Evolutionary conservation across 2,113 vertebrate genomes (phyloP), one percentile per base, ranked within the genome.

Genomic region (Podarcis cretensis): DNA sequence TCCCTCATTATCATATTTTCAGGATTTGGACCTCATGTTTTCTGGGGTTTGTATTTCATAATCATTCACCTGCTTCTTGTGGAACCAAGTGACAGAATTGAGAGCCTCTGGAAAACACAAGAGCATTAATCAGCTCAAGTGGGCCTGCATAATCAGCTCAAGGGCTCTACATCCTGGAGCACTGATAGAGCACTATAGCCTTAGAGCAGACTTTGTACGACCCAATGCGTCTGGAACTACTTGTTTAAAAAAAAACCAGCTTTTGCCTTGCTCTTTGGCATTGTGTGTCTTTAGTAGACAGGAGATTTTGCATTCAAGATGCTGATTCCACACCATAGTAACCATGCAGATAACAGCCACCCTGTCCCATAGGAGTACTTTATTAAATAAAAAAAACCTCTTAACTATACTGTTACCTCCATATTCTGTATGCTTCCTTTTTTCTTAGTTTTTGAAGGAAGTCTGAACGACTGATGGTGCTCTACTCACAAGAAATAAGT

Each of bases 381-480:
- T 66, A 82, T 54, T 88, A 81, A 54, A 54, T 37, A 54, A 54
- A 90, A 91, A 83, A 81, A 85, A 30, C 30, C 30, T 0, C 13
- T 77, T 81, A 10, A 92, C 30, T 8, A 73, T 83, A 23, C 10
- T 8, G 5, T 66, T 75, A 3, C 3, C 16, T 12, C 6, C 66
- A 6, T 87, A 0, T 82, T 94, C 76, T 80, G 30, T 2, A 69
- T 4, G 10, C 7, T 48, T 73, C 69, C 21, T 12, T 78, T 78
- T 43, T 48, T 23, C 18, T 63, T 71, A 78, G 76, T 91, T 86
- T 85, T 75, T 78, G 4, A 89, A 5, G 4, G 81, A 91, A 89
- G 59, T 0, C 2, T 83, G 85, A 74, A 74, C 16, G 14, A 76
- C 0, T 83, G 12, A 4, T 25, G 2, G 4, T 77, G 66, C 20